phyloP scores from a whole-genome alignment of 2,797 vertebrate species.

The Parauchenoglanis punctatus region DNA sequence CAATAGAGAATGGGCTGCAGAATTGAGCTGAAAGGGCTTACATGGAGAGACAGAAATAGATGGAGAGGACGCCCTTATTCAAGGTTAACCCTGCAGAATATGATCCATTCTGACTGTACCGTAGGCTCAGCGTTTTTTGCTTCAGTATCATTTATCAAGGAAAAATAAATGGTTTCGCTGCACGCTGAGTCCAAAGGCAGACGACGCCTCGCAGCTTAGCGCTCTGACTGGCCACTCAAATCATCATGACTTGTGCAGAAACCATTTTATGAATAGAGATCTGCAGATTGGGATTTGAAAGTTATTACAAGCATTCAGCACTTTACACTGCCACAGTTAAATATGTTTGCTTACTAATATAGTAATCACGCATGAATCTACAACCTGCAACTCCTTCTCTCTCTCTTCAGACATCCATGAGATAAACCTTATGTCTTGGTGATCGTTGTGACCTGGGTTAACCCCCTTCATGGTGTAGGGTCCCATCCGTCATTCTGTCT shows the following conservation, averaged over 20 bases:
- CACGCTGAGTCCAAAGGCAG: slow-evolving; percentile 38
- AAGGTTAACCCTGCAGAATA: slow-evolving; percentile 56
- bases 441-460: neutral
- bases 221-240: slow-evolving; percentile 16
- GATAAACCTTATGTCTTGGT: neutral
- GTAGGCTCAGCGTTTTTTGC: slow-evolving; percentile 57
- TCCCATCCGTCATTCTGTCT: neutral
- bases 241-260: slow-evolving; percentile 29
- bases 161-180: slow-evolving; percentile 33
- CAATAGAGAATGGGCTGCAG: slow-evolving; percentile 22
- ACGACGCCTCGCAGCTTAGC: slow-evolving; percentile 25
- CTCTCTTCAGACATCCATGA: neutral
- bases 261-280: slow-evolving; percentile 34
- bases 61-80: slow-evolving; percentile 49
- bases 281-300: slow-evolving; percentile 34
- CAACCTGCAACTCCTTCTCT: neutral
- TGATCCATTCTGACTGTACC: slow-evolving; percentile 49
- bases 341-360: neutral
- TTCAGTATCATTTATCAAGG: slow-evolving; percentile 59
- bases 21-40: slow-evolving; percentile 51
- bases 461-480: neutral
- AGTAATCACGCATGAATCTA: neutral
- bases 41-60: slow-evolving; percentile 53
- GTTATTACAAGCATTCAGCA: slow-evolving; percentile 23
- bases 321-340: neutral